Evolutionary conservation across 2,888 invertebrate species (phyloP).

Genomic region (Stenolophus ochropezus): DNA sequence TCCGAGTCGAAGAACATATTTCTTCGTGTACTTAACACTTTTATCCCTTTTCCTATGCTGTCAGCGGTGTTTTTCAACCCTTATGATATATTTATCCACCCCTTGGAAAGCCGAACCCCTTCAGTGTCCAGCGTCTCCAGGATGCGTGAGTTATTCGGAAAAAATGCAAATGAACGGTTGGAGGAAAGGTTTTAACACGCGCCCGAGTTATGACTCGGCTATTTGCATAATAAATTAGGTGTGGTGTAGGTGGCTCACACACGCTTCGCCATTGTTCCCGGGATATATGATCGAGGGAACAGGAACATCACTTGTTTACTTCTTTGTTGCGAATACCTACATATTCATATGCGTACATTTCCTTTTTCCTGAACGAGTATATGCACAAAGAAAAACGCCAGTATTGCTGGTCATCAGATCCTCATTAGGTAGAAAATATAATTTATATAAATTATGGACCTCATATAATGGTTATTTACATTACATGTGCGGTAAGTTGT

Average conservation of each 20-base stretch:
- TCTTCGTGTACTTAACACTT: not conserved
- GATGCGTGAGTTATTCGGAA: slow-evolving; percentile 52
- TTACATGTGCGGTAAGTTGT: too few relatives aligned
- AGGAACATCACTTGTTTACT: not conserved
- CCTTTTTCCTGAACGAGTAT: too few relatives aligned
- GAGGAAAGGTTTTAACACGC: slow-evolving; percentile 40
- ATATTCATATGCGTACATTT: not conserved
- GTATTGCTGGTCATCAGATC: too few relatives aligned
- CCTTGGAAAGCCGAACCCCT: slow-evolving; percentile 1
- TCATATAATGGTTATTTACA: too few relatives aligned
- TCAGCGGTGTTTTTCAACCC: not conserved
- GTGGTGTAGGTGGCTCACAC: slow-evolving; percentile 15
- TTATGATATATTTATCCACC: slow-evolving; percentile 26
- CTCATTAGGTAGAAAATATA: too few relatives aligned
- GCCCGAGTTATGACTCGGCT: slow-evolving; percentile 42
- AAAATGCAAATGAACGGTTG: slow-evolving; percentile 52
- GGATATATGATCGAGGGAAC: slow-evolving; percentile 12
- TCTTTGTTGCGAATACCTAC: not conserved
- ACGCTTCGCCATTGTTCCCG: slow-evolving; percentile 5
- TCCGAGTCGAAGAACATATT: not conserved
- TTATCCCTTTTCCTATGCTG: not conserved
- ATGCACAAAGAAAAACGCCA: too few relatives aligned
- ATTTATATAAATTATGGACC: too few relatives aligned
- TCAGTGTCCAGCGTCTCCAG: not conserved
- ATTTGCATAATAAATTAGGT: slow-evolving; percentile 55